Evolutionary conservation across 2,113 vertebrate genomes (phyloP).

Genomic region (Riparia riparia): DNA sequence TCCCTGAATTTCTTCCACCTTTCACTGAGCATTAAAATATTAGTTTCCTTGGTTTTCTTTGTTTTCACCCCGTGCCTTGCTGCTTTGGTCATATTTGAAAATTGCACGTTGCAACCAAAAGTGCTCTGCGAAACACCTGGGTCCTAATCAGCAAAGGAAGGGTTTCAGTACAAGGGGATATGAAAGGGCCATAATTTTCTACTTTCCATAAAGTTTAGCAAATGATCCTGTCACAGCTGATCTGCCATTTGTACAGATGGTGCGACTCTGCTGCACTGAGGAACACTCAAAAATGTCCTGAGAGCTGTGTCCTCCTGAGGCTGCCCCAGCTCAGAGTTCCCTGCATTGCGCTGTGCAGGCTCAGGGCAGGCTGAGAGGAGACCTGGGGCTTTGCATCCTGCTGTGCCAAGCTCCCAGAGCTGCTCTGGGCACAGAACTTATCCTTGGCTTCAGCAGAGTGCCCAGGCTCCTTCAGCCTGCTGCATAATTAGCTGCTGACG

Average conservation of each 20-base stretch:
- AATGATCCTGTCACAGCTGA: neutral
- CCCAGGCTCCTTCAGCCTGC: neutral
- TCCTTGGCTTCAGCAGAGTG: neutral
- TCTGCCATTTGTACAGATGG: neutral
- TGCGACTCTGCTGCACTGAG: neutral
- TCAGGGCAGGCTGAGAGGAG: neutral
- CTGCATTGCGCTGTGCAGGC: neutral
- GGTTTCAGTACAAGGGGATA: neutral
- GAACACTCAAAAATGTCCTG: neutral
- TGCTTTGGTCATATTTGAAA: neutral
- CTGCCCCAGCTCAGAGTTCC: neutral
- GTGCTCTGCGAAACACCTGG: neutral
- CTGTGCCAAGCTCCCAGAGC: neutral
- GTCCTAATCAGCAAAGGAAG: neutral
- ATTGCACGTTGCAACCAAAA: neutral
- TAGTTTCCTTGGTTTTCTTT: neutral
- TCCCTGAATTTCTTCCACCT: neutral
- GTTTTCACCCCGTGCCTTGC: neutral
- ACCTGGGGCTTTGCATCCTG: neutral
- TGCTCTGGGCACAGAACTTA: neutral
- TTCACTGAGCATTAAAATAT: neutral
- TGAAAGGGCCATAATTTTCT: neutral
- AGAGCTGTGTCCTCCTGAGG: neutral
- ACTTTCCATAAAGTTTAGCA: neutral
- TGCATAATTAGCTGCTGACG: slow-evolving; percentile 17